Evolutionary conservation across 2,888 invertebrate species (phyloP).

Genomic region (Phengaris alcon): DNA sequence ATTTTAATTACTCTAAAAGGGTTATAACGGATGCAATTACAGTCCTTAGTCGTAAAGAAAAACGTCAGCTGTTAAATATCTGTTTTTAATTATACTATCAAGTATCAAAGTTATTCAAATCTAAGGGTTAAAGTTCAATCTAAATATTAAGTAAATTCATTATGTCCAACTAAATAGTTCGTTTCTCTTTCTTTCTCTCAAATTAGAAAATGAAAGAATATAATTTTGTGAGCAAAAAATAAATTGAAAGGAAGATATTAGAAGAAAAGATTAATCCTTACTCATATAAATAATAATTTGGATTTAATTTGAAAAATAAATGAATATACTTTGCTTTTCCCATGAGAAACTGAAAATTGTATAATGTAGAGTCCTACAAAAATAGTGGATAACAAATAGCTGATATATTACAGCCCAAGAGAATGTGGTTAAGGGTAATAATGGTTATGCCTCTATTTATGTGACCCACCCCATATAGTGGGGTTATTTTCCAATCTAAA

Average conservation of each 20-base stretch:
- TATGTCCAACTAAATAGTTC: neutral
- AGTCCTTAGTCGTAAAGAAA: constrained; percentile 7
- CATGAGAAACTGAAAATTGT: too few relatives aligned
- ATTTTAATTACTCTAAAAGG: neutral
- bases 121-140: neutral
- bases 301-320: too few relatives aligned
- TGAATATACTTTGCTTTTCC: too few relatives aligned
- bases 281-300: too few relatives aligned
- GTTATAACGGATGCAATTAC: constrained; percentile 12
- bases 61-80: constrained; percentile 15
- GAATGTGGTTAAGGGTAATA: too few relatives aligned
- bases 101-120: constrained; percentile 3
- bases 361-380: too few relatives aligned
- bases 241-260: neutral
- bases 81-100: neutral
- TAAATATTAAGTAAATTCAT: neutral
- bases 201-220: neutral
- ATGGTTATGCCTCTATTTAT: too few relatives aligned
- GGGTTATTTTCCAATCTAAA: neutral
- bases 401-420: too few relatives aligned
- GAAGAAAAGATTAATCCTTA: too few relatives aligned
- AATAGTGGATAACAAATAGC: too few relatives aligned
- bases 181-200: neutral
- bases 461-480: neutral
- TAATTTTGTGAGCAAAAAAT: neutral